Base-by-base conservation (phyloP, 2,113 vertebrate species). In the Anguilla rostrata region DNA sequence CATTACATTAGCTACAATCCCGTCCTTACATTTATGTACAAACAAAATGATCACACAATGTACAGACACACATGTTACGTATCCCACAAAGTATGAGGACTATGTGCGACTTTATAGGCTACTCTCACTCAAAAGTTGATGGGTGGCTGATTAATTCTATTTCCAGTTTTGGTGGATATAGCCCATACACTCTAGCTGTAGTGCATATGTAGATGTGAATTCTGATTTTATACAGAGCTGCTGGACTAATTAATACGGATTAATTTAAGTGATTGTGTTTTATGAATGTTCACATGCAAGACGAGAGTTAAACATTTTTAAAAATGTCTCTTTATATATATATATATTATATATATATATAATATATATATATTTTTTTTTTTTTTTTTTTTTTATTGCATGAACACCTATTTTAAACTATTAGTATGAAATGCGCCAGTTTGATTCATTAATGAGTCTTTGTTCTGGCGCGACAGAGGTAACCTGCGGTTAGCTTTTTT, bases 371-470 rank as follows among this genome's bases (percentile, higher is more conserved):
- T 34, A 34, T n/a, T 15, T 71, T 20, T n/a, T 71, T n/a, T 22
- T 26, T n/a, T 15, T 71, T 20, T n/a, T 71, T n/a, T 22, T 26
- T 75, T 75, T 5, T 71, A 22, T 56, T 89, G 75, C 84, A 29
- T 82, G 71, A 43, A 83, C 43, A 84, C 89, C 85, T 90, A 88
- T 91, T 93, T 90, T 89, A 81, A 89, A 89, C 87, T 88, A 90
- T 88, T 89, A 85, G 81, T 83, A 82, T 91, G 87, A 89, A 92
- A 88, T 90, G 89, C 89, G 83, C 80, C 80, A 66, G 26, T 79
- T 56, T 82, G 86, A 83, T 88, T 56, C 90, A 85, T 84, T 87
- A 89, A 87, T 84, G 66, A 88, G 88, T 39, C 86, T 83, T 87
- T 39, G 85, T 84, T 87, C 85, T 89, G 82, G 90, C 80, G 88